Base-by-base conservation (phyloP, 2,113 vertebrate species). In the Amblyornis subalaris region DNA sequence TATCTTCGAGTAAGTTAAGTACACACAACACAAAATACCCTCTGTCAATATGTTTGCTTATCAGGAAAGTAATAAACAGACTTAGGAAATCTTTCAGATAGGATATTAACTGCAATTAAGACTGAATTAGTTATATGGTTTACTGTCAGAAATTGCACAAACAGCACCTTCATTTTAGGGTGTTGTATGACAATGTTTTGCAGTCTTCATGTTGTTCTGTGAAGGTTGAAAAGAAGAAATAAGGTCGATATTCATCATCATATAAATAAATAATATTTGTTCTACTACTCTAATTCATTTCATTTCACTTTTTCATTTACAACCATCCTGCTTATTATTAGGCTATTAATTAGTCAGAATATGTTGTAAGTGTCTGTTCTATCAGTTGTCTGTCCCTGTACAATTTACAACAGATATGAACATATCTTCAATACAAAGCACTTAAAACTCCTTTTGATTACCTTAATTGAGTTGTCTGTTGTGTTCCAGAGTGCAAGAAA, bases 361-460 rank as follows among this genome's bases (percentile, higher is more conserved):
- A 89, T 69, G 29, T 81, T 96, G 96, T 90, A 88, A 95, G 89
- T 89, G 86, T 57, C 74, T 88, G 58, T 90, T 95, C 55, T 57
- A 62, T 61, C 84, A 22, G 35, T 75, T 92, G 31, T 70, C 45
- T 54, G 95, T 69, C 65, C 47, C 86, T 97, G 97, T 97, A 98
- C 97, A 98, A 97, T 97, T 97, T 97, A 98, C 97, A 95, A 95
- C 66, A 96, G 26, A 44, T 38, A n/a, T 15, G 9, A 57, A 29
- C 16, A 20, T 35, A 62, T 85, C 92, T 96, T 98, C 96, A 96
- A 69, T 33, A 97, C 76, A 89, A 96, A 82, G 54, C 55, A 87
- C 48, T 89, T 75, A 47, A 67, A 83, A 11, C 21, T 79, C 35
- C 15, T 73, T 83, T 76, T 73, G 89, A 53, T 89, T 89, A 90